Percentiles rank a stretch among this genome's conserved stretches.
Conservation (phyloP, 2,113 vertebrate genomes). For the Leptocoma aspasia region DNA sequence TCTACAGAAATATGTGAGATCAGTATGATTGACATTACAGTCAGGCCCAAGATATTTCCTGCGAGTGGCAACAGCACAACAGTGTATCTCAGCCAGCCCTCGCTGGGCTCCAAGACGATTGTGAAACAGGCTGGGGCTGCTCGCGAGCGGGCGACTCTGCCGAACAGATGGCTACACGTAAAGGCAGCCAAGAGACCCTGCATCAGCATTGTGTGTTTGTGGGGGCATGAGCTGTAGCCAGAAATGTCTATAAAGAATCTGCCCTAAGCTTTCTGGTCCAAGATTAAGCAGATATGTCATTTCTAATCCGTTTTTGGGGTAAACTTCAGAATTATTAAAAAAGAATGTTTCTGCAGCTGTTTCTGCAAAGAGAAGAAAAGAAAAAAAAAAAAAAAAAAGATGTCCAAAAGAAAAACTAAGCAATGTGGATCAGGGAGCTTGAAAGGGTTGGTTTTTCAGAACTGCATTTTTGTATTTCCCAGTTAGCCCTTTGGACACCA, state of each 20-base stretch:
- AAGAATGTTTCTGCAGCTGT: conserved; percentile 49
- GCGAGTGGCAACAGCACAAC: not conserved
- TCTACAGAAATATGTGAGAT: conserved; percentile 24
- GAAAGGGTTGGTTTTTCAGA: conserved; percentile 7
- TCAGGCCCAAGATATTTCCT: conserved; percentile 49
- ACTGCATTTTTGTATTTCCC: not conserved
- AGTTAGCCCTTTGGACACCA: not conserved
- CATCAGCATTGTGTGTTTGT: not conserved
- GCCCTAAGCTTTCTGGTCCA: conserved; percentile 26
- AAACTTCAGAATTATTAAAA: conserved; percentile 18
- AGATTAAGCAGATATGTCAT: conserved; percentile 55
- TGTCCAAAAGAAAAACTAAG: not conserved
- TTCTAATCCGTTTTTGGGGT: conserved; percentile 28
- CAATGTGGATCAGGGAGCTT: not conserved
- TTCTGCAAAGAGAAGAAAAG: not conserved
- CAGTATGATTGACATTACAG: not conserved
- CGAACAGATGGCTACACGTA: conserved; percentile 18
- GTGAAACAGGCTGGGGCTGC: conserved; percentile 25
- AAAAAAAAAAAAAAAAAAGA: not conserved
- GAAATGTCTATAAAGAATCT: conserved; percentile 45
- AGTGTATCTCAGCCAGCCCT: not conserved
- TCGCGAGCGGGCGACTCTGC: not conserved
- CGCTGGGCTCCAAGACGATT: not conserved
- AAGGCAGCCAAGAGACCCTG: conserved; percentile 1
- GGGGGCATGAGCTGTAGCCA: conserved; percentile 1